Base-by-base conservation (phyloP, 2,888 invertebrate genomes). In the Fragum sueziense region DNA sequence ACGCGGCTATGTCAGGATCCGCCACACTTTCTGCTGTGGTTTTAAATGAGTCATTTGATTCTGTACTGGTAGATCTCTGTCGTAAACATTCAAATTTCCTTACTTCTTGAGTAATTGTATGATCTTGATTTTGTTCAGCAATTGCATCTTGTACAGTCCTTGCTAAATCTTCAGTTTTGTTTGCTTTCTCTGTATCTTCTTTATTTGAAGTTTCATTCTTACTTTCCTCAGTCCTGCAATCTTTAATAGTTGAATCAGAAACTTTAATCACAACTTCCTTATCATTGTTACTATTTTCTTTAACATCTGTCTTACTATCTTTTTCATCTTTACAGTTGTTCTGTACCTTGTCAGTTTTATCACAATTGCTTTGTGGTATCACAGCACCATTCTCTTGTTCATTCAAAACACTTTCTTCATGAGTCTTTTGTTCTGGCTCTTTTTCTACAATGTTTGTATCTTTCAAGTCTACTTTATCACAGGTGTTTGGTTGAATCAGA, bases 41-140 rank as follows among this genome's bases (percentile, higher is more conserved):
- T 41, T 65, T 65, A 11, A 69, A 51, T 20, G 69, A 69, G 29
- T 69, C 69, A 22, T 29, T 69, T 20, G 69, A 69, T 14, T 69
- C 69, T 41, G 65, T 25, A 65, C 65, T 65, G 17, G 20, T 20
- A 1, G 65, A 65, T 65, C 65, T 65, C 65, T 65, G 65, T 20
- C 34, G 37, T 41, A 65, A 33, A 20, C 22, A 41, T 29, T 52
- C 69, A n/a, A 31, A 3, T 69, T 69, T 69, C 27, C 4, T 47
- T 9, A 20, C 47, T 57, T 27, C 25, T 57, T 27, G 27, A 22
- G 9, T 41, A 41, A 9, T 41, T 41, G 9, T 41, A 41, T 41
- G 11, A 11, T 41, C 17, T 41, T 14, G 17, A 9, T n/a, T n/a
- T n/a, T n/a, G n/a, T n/a, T n/a, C n/a, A n/a, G n/a, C n/a, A n/a